A percentile compares a stretch with the other conserved stretches of the same genome.
phyloP scores from a whole-genome alignment of 2,888 invertebrate genomes.

The Pachydiplax longipennis region DNA sequence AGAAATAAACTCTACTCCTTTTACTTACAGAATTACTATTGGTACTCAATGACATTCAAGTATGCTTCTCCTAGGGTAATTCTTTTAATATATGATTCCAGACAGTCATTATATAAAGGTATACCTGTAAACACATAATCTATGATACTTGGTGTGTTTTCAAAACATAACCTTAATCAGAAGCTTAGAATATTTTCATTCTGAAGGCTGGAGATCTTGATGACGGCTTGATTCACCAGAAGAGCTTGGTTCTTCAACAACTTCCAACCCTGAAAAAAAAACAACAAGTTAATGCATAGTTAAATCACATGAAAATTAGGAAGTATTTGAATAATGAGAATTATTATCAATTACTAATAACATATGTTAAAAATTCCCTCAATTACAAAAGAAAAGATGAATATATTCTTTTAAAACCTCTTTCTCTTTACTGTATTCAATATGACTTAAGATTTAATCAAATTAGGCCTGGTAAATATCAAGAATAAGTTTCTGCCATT shows the following conservation, averaged over 20 bases:
- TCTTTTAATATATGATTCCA: neutral
- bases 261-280: neutral
- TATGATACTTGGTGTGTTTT: neutral
- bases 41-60: neutral
- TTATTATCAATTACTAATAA: neutral
- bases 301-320: neutral
- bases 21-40: neutral
- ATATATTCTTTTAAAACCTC: neutral
- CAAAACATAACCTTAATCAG: neutral
- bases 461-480: neutral
- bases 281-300: neutral
- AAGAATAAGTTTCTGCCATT: neutral
- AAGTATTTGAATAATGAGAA: neutral
- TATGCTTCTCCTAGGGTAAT: neutral
- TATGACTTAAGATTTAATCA: neutral
- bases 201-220: neutral
- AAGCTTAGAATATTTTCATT: neutral
- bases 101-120: neutral
- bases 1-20: neutral
- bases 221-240: slow-evolving; percentile 17
- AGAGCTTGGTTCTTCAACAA: neutral
- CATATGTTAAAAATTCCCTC: neutral
- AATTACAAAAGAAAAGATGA: neutral
- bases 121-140: slow-evolving; percentile 9
- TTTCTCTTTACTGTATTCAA: neutral